Percentiles rank a stretch among this genome's conserved stretches.
Evolutionary conservation across 1,140 invertebrate species (phyloP).

Genomic region (Leucophenga varia): DNA sequence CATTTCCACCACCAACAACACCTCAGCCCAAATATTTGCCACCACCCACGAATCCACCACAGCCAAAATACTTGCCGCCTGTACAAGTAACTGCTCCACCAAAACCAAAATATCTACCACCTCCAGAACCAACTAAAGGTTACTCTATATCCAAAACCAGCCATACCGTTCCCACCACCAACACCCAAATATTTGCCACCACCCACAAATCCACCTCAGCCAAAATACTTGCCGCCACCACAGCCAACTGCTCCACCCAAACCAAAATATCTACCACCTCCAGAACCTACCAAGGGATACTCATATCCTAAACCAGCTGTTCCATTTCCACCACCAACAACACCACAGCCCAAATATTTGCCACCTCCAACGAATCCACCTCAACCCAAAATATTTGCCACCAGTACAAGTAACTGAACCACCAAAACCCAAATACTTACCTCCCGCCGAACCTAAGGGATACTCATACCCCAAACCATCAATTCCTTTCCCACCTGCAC

Average conservation of each 20-base stretch:
- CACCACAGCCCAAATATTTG: not conserved
- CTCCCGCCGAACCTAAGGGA: conserved; percentile 1
- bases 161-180: conserved; percentile 5
- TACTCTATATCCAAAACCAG: conserved; percentile 21
- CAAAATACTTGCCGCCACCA: conserved; percentile 31
- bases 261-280: conserved; percentile 21
- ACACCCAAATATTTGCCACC: conserved; percentile 32
- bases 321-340: conserved; percentile 27
- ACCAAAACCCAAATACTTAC: conserved; percentile 8
- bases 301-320: conserved; percentile 31
- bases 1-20: conserved; percentile 11
- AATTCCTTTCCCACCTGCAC: conserved; percentile 9
- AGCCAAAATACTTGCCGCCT: conserved; percentile 9
- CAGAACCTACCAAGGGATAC: conserved; percentile 20
- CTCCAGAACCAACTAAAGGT: conserved; percentile 4
- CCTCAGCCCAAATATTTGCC: not conserved
- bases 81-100: conserved; percentile 2
- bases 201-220: conserved; percentile 21
- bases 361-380: conserved; percentile 9
- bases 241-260: conserved; percentile 20
- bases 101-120: conserved; percentile 6
- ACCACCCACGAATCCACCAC: conserved; percentile 3
- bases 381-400: conserved; percentile 8
- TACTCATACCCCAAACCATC: too few species aligned
- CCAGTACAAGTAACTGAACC: conserved; percentile 1